phyloP scores from a whole-genome alignment of 2,113 vertebrate genomes.

The Upupa epops region DNA sequence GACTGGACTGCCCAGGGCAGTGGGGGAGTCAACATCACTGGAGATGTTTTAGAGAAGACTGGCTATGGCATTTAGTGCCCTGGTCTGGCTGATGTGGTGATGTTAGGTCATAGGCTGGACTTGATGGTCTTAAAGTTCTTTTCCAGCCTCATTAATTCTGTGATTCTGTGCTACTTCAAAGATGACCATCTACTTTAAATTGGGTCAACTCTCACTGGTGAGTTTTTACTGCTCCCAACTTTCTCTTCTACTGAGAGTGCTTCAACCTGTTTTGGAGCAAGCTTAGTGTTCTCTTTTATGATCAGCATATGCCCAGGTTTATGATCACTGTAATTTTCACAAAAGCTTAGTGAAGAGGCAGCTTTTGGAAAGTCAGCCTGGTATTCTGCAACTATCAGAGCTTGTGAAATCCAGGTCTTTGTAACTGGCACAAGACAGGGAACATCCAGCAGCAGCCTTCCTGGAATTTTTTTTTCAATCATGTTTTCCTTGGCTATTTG shows the following conservation, averaged over 20 bases:
- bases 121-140: too few species aligned
- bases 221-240: not conserved
- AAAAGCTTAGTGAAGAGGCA: constrained; percentile 6
- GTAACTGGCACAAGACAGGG: not conserved
- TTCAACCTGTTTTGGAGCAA: constrained; percentile 29
- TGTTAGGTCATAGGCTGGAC: too few species aligned
- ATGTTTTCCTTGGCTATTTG: too few species aligned
- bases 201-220: not conserved
- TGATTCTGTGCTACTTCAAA: too few species aligned
- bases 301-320: constrained; percentile 31
- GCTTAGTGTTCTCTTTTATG: not conserved
- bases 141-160: too few species aligned
- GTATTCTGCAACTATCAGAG: not conserved
- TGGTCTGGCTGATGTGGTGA: too few species aligned
- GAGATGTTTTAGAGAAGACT: too few species aligned
- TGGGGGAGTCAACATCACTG: too few species aligned
- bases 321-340: constrained; percentile 14
- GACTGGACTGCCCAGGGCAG: too few species aligned
- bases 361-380: not conserved
- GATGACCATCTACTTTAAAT: not conserved
- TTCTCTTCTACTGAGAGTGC: not conserved
- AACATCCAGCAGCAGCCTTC: not conserved
- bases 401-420: not conserved
- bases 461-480: not conserved
- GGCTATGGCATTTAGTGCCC: too few species aligned